A percentile compares a stretch with the other conserved stretches of the same genome.
Evolutionary conservation across 2,797 vertebrate genomes (phyloP).

Genomic region (Pangasius mekongensis): DNA sequence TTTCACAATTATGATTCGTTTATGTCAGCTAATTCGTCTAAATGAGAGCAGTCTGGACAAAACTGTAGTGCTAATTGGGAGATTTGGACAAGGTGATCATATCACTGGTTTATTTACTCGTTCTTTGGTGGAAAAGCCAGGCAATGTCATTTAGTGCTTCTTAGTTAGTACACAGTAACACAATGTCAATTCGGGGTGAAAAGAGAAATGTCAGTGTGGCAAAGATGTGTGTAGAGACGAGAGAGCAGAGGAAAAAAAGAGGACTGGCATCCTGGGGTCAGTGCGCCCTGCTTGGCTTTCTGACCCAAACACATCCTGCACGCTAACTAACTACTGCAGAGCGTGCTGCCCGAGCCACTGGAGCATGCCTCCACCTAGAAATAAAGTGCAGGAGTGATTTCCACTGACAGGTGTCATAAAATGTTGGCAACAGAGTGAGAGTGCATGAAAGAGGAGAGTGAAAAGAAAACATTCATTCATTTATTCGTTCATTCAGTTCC

Average conservation of each 20-base stretch:
- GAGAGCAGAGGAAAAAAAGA: not conserved
- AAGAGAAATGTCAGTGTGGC: not conserved
- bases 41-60: not conserved
- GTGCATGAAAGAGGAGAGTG: not conserved
- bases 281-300: not conserved
- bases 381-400: conserved; percentile 16
- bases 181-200: no score
- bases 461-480: not conserved
- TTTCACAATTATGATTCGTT: conserved; percentile 15
- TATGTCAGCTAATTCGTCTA: not conserved
- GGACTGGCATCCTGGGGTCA: not conserved
- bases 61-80: not conserved
- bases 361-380: conserved; percentile 5
- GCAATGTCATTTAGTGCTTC: not conserved
- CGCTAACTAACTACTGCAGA: not conserved
- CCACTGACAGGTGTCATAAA: not conserved
- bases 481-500: not conserved
- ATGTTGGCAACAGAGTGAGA: not conserved
- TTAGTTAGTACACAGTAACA: not conserved
- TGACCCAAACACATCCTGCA: not conserved
- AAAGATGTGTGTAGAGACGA: not conserved
- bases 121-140: not conserved
- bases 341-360: not conserved
- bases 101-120: not conserved
- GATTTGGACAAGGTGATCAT: not conserved